These are phyloP conservation scores for Spongilla lacustris DNA, from an alignment of 37 sponge, comb jelly and placozoan genomes.

Conservation along the genomic window DNA sequence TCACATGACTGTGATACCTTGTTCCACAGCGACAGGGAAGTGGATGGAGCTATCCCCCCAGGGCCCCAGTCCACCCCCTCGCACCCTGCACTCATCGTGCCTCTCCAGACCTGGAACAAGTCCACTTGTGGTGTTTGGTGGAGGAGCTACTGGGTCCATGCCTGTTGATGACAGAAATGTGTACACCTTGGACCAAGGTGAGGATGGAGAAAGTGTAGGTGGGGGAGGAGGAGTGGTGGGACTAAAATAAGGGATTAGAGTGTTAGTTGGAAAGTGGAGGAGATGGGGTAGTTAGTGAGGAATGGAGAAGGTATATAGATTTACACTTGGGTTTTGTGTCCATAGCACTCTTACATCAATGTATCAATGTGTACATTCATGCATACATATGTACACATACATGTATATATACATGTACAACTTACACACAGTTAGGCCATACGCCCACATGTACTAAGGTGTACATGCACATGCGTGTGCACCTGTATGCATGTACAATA, in stretches of 20 bases:
- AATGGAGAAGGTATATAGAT: too few relatives aligned
- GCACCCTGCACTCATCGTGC: constrained; percentile 38
- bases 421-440: too few relatives aligned
- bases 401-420: too few relatives aligned
- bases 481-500: too few relatives aligned
- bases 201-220: background rate
- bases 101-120: background rate
- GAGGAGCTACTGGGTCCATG: constrained; percentile 32
- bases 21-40: constrained; percentile 11
- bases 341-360: too few relatives aligned
- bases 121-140: constrained; percentile 53
- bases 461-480: too few relatives aligned
- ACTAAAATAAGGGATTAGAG: background rate
- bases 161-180: constrained; percentile 10
- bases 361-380: too few relatives aligned
- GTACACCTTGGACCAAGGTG: constrained; percentile 29
- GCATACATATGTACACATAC: too few relatives aligned
- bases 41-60: background rate
- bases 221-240: background rate
- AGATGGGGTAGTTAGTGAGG: too few relatives aligned
- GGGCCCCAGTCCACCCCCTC: constrained; percentile 26
- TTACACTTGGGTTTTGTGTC: too few relatives aligned
- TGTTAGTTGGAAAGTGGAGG: too few relatives aligned
- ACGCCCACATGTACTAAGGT: too few relatives aligned
- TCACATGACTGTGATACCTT: background rate